Evolutionary conservation across 1,140 invertebrate genomes (phyloP), one percentile per base, ranked within the genome.

Genomic region (Lepidurus packardi): DNA sequence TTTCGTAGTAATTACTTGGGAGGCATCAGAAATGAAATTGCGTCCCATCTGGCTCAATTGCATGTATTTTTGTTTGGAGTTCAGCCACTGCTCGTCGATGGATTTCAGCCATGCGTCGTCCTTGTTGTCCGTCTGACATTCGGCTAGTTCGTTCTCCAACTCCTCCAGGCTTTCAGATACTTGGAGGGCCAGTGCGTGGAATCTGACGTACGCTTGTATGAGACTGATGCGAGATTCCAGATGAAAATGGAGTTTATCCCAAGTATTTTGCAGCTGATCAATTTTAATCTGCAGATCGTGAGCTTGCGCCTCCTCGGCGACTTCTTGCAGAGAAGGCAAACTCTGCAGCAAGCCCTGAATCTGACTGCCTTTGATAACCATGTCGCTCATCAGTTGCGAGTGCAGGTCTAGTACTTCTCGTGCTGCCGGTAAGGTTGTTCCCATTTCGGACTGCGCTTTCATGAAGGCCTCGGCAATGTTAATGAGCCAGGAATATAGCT

Each of bases 371-470:
- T 91, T 91, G 81, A 87, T 88, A 84, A 91, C 88, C 77, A 94
- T 85, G 84, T 95, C 93, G 82, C 89, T 89, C 80, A 92, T 87
- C 13, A 94, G 84, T 82, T 92, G 89, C 80, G 90, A 88, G 83
- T 95, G 93, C 79, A 92, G 85, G 82, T 92, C 87, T 65, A 92
- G 86, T 83, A 94, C 94, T 83, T 93, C 91, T 81, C 89, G 89
- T 24, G 92, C 90, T 85, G 90, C 89, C 44, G 87, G 84, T 73
- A 92, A 84, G 84, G 89, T 89, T 43, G 87, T 89, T 43, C 93
- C 93, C 90, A 94, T 91, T 80, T 92, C 90, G 78, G 89, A 88
- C 82, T 92, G 91, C 41, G 91, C 89, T 80, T 90, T 89, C 7
- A 95, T 84, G 83, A 93, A 93, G 16, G 89, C 86, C 80, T 93